phyloP scores from a whole-genome alignment of 92 coral and sea anemone genomes.

The Siderastrea siderea region DNA sequence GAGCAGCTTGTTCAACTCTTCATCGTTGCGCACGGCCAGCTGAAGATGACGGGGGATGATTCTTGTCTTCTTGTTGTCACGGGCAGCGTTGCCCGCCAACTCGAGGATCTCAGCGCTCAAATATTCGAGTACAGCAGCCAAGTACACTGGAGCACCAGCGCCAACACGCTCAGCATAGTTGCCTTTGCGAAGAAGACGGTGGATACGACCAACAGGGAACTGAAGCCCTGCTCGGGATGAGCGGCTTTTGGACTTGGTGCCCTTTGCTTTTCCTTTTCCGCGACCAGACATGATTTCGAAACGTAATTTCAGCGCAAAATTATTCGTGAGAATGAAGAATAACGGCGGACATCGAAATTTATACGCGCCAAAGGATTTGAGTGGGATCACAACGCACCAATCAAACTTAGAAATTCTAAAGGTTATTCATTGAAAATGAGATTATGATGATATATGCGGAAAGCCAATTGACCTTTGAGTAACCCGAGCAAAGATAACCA shows the following conservation, averaged over 20 bases:
- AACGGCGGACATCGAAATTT: neutral
- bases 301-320: too few relatives aligned
- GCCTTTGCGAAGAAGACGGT: slow-evolving; percentile 74
- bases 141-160: slow-evolving; percentile 89
- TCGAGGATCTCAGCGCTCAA: slow-evolving; percentile 70
- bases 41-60: slow-evolving; percentile 91
- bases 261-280: slow-evolving; percentile 90
- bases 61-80: slow-evolving; percentile 92
- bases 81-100: slow-evolving; percentile 88
- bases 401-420: neutral
- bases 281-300: slow-evolving; percentile 82
- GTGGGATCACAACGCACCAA: slow-evolving; percentile 18
- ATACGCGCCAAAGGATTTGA: neutral
- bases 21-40: slow-evolving; percentile 94
- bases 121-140: slow-evolving; percentile 69
- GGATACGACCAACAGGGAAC: slow-evolving; percentile 87
- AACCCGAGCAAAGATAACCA: slow-evolving; percentile 22
- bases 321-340: neutral
- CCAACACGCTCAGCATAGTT: slow-evolving; percentile 85
- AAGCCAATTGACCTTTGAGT: neutral
- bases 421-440: neutral
- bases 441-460: too few relatives aligned
- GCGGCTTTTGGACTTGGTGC: slow-evolving; percentile 87
- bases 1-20: slow-evolving; percentile 93
- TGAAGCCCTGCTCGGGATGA: slow-evolving; percentile 93